phyloP scores from a whole-genome alignment of 2,888 invertebrate genomes.

The Agrochola lota region DNA sequence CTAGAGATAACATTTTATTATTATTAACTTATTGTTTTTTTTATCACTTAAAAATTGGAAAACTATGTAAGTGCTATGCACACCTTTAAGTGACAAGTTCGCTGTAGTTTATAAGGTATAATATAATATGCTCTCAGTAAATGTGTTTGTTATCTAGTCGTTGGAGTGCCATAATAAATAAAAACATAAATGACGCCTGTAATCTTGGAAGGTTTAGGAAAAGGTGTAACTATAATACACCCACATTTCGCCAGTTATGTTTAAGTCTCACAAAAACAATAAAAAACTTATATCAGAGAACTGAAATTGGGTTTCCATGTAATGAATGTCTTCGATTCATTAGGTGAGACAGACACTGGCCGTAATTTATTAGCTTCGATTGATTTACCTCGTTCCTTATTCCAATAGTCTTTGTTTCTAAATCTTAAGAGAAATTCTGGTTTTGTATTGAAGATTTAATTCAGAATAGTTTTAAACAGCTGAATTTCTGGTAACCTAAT shows the following conservation, averaged over 20 bases:
- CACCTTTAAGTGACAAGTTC: too few species aligned
- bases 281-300: constrained; percentile 1
- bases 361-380: constrained; percentile 42
- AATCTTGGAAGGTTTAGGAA: background rate
- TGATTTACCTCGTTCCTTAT: constrained; percentile 44
- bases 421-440: constrained; percentile 12
- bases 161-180: too few species aligned
- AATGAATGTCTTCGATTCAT: constrained; percentile 58
- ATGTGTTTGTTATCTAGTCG: too few species aligned
- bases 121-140: too few species aligned
- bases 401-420: constrained; percentile 34
- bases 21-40: too few species aligned
- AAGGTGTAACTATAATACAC: too few species aligned
- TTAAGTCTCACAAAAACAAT: background rate
- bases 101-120: too few species aligned
- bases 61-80: too few species aligned
- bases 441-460: constrained; percentile 14
- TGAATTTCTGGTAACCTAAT: background rate
- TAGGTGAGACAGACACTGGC: constrained; percentile 38
- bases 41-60: too few species aligned
- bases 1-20: too few species aligned
- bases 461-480: background rate
- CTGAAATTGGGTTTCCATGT: constrained; percentile 30
- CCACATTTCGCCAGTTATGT: background rate
- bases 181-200: background rate